Percentiles rank a stretch among this genome's conserved stretches.
phyloP scores from a whole-genome alignment of 2,888 invertebrate genomes.

The Lasioglossum malachurum region DNA sequence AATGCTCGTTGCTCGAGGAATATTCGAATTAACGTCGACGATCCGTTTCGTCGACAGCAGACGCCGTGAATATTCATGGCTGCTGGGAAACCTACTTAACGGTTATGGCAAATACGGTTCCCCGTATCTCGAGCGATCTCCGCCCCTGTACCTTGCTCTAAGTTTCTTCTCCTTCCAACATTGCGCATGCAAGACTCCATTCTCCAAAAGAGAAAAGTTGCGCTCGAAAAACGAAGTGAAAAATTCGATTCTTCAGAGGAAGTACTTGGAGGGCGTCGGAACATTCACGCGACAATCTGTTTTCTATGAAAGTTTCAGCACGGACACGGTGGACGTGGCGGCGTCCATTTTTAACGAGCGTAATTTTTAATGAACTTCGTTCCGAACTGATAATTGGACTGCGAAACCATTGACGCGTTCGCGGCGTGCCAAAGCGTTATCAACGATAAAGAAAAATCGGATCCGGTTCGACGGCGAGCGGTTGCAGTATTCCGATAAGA shows the following conservation, averaged over 20 bases:
- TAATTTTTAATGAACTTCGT: background rate
- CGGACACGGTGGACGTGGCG: too few relatives aligned
- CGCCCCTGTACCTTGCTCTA: background rate
- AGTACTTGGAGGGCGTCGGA: background rate
- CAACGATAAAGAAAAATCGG: background rate
- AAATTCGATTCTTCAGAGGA: background rate
- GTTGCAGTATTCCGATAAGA: background rate
- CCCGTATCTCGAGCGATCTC: slow-evolving; percentile 18
- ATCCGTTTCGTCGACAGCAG: background rate
- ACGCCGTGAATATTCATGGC: slow-evolving; percentile 61
- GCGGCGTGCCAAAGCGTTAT: background rate
- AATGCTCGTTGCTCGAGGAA: background rate
- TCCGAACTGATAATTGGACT: background rate
- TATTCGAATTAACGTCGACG: slow-evolving; percentile 28
- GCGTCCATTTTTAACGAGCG: background rate
- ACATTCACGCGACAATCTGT: background rate
- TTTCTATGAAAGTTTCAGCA: background rate
- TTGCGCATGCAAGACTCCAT: background rate
- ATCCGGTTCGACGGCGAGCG: background rate
- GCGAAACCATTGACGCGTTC: background rate
- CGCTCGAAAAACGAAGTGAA: background rate
- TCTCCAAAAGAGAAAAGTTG: background rate
- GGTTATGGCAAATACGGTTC: slow-evolving; percentile 33
- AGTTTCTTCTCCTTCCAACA: background rate
- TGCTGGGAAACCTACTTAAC: slow-evolving; percentile 38